Evolutionary conservation across 2,888 invertebrate species (phyloP), one percentile per base, ranked within the genome.

Genomic region (Belgica antarctica): DNA sequence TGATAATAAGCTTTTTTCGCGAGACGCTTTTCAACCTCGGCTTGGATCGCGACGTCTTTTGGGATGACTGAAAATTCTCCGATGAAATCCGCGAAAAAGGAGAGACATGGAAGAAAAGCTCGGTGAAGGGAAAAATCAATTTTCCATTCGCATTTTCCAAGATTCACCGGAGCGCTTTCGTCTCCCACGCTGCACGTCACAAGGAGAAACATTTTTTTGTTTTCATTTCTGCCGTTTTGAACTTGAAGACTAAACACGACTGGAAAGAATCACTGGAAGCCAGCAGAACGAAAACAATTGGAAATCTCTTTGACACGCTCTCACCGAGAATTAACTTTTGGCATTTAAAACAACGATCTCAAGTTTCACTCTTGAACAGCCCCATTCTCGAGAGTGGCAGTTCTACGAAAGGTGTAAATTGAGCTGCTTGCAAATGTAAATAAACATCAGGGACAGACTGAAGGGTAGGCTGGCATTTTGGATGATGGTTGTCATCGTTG

Each of bases 21-120:
- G 41, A 15, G 41, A 41, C 41, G 52, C 4, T 12, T 4, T 52
- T 22, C 22, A 22, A 22, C 22, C 52, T 52, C 52, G 52, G 7
- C 52, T 52, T n/a, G 52, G 2, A 12, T 52, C 52, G 22, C 52
- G 52, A 52, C 52, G 2, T 52, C 52, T 52, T 52, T 17, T 22
- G 7, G 19, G 12, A 52, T 52, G 52, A 52, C 52, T 52, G 52
- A 52, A 52, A 52, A 52, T n/a, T 41, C 22, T 17, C 17, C 2
- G 52, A 5, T 7, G 17, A 52, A 52, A 22, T 52, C 22, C 17
- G 52, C 52, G n/a, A n/a, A 52, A 2, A 41, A 52, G 52, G 12
- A 52, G 52, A 52, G n/a, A n/a, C n/a, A n/a, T n/a, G n/a, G n/a
- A 52, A 19, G 52, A 22, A 52, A 52, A 52, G 52, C 22, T 52